These are phyloP conservation scores for Dendrophyllia cribrosa DNA, from an alignment of 64 coral and sea anemone genomes.

Conservation along the genomic window DNA sequence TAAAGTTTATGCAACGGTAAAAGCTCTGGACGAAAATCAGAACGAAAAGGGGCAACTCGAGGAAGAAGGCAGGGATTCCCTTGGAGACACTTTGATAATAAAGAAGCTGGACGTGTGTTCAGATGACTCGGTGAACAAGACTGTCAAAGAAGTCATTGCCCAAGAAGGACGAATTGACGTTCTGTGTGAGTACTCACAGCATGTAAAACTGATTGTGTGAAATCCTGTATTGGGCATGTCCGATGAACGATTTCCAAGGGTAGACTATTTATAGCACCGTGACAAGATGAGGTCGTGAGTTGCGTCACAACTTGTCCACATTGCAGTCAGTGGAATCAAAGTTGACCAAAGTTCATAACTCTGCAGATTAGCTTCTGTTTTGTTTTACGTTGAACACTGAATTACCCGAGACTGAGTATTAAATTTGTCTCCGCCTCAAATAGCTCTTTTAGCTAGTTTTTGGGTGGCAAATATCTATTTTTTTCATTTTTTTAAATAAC, in stretches of 20 bases:
- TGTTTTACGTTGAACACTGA: too few relatives aligned
- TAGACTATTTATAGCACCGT: too few relatives aligned
- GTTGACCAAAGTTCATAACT: too few relatives aligned
- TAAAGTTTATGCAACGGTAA: conserved; percentile 65
- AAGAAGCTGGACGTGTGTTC: conserved; percentile 59
- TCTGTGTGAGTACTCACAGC: conserved; percentile 36
- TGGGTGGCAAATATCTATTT: too few relatives aligned
- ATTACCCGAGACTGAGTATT: too few relatives aligned
- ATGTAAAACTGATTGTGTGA: not conserved
- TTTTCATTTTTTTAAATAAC: too few relatives aligned
- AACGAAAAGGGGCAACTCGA: conserved; percentile 45
- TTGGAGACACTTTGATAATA: conserved; percentile 55
- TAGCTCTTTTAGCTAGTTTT: too few relatives aligned
- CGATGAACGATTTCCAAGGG: not conserved
- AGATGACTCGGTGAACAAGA: conserved; percentile 50
- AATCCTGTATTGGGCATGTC: not conserved
- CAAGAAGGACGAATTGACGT: conserved; percentile 61
- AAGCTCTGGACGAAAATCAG: conserved; percentile 46
- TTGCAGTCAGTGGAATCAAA: too few relatives aligned
- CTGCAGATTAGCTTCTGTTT: too few relatives aligned
- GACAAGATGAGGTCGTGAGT: too few relatives aligned
- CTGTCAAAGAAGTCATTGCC: conserved; percentile 49
- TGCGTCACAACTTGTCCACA: too few relatives aligned
- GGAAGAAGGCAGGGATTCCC: conserved; percentile 29
- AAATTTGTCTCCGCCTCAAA: too few relatives aligned